phyloP scores from a whole-genome alignment of 1,140 invertebrate species.

The Mya arenaria region DNA sequence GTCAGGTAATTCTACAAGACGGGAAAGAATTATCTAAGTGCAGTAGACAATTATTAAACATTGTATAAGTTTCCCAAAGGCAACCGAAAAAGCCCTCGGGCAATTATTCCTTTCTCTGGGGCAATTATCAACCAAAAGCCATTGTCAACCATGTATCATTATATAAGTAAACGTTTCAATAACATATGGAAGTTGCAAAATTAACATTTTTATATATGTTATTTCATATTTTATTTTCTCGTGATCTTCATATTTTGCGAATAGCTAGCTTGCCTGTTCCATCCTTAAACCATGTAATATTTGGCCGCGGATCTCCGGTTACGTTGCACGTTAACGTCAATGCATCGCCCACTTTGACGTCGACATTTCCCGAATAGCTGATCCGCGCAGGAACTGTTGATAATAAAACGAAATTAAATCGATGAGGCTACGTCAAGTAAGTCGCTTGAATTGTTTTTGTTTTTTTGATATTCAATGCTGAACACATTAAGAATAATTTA shows the following conservation, averaged over 20 bases:
- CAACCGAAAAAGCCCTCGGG: neutral
- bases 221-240: neutral
- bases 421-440: neutral
- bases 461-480: too few species aligned
- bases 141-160: neutral
- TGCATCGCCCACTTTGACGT: neutral
- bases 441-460: too few species aligned
- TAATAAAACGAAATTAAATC: neutral
- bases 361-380: neutral
- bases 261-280: neutral
- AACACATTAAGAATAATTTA: neutral
- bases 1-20: neutral
- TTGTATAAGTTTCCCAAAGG: neutral
- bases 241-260: neutral
- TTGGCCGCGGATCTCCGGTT: slow-evolving; percentile 6
- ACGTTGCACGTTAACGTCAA: slow-evolving; percentile 18
- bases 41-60: neutral
- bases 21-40: neutral
- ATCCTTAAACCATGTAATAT: slow-evolving; percentile 22
- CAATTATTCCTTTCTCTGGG: neutral
- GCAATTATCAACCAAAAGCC: neutral
- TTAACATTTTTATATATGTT: neutral
- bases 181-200: neutral
- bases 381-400: slow-evolving; percentile 31
- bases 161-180: neutral